Evolutionary conservation across 2,888 invertebrate species (phyloP).

Genomic region (Pheosia gnoma): DNA sequence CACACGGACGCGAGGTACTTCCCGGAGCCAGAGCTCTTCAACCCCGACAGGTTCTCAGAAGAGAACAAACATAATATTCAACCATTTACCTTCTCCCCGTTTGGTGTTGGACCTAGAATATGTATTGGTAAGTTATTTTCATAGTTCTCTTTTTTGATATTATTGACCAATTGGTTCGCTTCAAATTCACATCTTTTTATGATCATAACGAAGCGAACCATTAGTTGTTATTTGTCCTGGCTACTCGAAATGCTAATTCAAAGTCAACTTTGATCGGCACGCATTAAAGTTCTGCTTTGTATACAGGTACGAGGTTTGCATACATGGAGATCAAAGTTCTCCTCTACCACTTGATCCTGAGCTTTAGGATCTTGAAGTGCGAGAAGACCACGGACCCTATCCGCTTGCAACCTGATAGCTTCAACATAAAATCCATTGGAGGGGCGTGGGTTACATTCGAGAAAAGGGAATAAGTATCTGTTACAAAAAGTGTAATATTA

Average conservation of each 20-base stretch:
- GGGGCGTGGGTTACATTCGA: constrained; percentile 62
- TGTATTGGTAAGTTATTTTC: constrained; percentile 75
- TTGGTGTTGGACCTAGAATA: constrained; percentile 81
- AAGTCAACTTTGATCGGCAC: too few species aligned
- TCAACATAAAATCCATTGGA: constrained; percentile 52
- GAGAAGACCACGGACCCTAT: constrained; percentile 67
- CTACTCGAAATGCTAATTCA: too few species aligned
- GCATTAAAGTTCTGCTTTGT: neutral
- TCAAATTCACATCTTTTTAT: too few species aligned
- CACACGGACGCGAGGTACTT: constrained; percentile 51
- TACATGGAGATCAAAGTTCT: constrained; percentile 66
- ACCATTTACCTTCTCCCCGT: constrained; percentile 78
- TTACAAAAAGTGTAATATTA: too few species aligned
- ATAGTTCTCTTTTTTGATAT: too few species aligned
- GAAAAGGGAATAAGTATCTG: constrained; percentile 16
- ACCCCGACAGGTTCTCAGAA: constrained; percentile 75
- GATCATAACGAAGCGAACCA: too few species aligned
- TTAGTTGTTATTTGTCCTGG: too few species aligned
- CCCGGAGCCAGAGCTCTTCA: constrained; percentile 59
- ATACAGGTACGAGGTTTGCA: constrained; percentile 71
- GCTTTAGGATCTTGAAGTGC: constrained; percentile 61
- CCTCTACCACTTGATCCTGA: constrained; percentile 57
- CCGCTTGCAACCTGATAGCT: constrained; percentile 43
- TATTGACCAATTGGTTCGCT: too few species aligned
- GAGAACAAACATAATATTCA: constrained; percentile 72